A percentile compares a stretch with the other conserved stretches of the same genome.
Evolutionary conservation across 2,113 vertebrate genomes (phyloP).

Genomic region (Sciurus niger): DNA sequence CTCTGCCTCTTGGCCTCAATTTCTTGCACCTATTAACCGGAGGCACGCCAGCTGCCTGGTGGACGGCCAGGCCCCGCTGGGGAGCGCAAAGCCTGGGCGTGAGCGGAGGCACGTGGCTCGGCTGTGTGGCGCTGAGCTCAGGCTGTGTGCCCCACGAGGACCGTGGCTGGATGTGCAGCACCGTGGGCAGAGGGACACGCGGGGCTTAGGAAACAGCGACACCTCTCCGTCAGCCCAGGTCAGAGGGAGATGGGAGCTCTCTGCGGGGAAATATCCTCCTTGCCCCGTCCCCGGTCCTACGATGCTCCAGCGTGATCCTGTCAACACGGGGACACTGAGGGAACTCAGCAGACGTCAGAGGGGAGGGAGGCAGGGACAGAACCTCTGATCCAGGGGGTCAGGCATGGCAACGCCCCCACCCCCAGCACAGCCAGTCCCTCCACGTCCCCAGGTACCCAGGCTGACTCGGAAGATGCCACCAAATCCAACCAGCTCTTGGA

Average conservation of each 20-base stretch:
- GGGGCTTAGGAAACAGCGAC: background rate
- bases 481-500: background rate
- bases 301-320: rapidly evolving
- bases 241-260: background rate
- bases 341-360: background rate
- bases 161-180: background rate
- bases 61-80: background rate
- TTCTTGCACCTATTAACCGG: background rate
- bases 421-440: rapidly evolving
- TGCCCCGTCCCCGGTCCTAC: rapidly evolving
- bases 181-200: background rate
- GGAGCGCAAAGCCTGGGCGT: background rate
- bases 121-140: background rate
- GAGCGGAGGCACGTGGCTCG: rapidly evolving
- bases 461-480: background rate
- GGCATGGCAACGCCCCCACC: too few relatives aligned
- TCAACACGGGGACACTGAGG: background rate
- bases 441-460: background rate
- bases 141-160: rapidly evolving
- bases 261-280: background rate
- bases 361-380: background rate
- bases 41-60: rapidly evolving
- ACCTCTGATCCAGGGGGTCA: background rate
- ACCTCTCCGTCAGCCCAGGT: background rate
- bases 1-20: background rate